These are phyloP conservation scores for Metalampra italica DNA, from an alignment of 2,888 invertebrate species.

Conservation along the genomic window DNA sequence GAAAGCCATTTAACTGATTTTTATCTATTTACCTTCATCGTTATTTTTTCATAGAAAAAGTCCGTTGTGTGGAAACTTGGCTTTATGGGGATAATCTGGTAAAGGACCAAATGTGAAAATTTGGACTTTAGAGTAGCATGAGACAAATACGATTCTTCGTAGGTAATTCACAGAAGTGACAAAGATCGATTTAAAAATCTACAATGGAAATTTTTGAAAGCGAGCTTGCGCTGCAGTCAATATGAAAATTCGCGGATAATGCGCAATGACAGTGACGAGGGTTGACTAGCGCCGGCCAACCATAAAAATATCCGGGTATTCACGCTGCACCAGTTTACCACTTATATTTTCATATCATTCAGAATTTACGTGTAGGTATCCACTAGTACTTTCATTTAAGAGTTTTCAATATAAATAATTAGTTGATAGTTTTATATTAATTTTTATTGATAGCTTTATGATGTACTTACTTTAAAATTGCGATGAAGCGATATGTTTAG, in stretches of 20 bases:
- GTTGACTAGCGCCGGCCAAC: conserved; percentile 54
- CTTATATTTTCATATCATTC: conserved; percentile 55
- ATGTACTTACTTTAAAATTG: no score
- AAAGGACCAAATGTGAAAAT: no score
- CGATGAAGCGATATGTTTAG: no score
- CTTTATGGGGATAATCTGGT: no score
- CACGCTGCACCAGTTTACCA: conserved; percentile 52
- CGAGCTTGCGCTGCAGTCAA: conserved; percentile 47
- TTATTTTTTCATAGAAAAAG: no score
- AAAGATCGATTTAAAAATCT: conserved; percentile 11
- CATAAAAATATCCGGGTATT: conserved; percentile 57
- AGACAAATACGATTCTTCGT: no score
- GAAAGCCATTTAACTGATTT: no score
- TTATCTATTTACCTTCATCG: no score
- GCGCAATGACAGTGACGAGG: conserved; percentile 66
- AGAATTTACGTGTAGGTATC: conserved; percentile 14
- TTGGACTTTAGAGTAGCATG: no score
- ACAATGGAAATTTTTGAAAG: conserved; percentile 8
- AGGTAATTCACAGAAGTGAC: background rate
- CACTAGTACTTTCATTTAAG: background rate
- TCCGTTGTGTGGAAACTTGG: no score
- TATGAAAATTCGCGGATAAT: conserved; percentile 62
- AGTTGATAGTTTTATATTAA: no score
- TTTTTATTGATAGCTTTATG: no score
- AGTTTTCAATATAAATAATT: background rate